Base-by-base conservation (phyloP, 2,113 vertebrate species). In the Carollia perspicillata region DNA sequence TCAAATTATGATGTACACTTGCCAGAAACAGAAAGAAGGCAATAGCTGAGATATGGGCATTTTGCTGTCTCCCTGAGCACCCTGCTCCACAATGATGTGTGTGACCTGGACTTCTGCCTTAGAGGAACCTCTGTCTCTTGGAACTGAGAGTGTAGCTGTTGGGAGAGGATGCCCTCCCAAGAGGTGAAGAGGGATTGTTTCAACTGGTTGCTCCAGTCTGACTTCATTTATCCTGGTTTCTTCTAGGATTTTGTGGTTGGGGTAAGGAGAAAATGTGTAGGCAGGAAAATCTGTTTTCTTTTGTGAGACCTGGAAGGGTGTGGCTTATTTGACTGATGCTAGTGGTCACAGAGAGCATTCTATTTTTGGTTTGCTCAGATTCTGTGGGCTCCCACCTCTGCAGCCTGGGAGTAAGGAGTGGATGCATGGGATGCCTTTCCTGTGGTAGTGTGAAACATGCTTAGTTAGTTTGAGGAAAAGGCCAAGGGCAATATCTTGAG, bases 101-200 rank as follows among this genome's bases (percentile, higher is more conserved):
- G 81, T 16, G 17, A 17, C 47, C 23, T 10, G 37, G 9, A 51
- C 7, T 22, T 66, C 72, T 60, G 22, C 37, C 33, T 79, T 28
- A 47, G 5, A 71, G 53, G 51, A 13, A 20, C 22, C 17, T 81
- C 53, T 0, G 2, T 35, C 33, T 63, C 4, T 33, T 37, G 28
- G 53, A 55, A 77, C 26, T 74, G 8, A 20, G 22, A 13, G 33
- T 55, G 47, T 12, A 13, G n/a, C 17, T 49, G 37, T 66, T 0
- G 5, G n/a, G 40, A 77, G 30, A 75, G 23, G 14, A 20, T 4
- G 11, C 14, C n/a, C 3, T 16, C 51, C 18, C 37, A 40, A 63
- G 80, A 81, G 37, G 13, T 0, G 0, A 75, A 60, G 44, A 66
- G 1, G 30, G 17, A 16, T n/a, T 17, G 16, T n/a, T 22, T 10